These are phyloP conservation scores for Uloborus diversus DNA, from an alignment of 1,140 invertebrate species.

Conservation along the genomic window DNA sequence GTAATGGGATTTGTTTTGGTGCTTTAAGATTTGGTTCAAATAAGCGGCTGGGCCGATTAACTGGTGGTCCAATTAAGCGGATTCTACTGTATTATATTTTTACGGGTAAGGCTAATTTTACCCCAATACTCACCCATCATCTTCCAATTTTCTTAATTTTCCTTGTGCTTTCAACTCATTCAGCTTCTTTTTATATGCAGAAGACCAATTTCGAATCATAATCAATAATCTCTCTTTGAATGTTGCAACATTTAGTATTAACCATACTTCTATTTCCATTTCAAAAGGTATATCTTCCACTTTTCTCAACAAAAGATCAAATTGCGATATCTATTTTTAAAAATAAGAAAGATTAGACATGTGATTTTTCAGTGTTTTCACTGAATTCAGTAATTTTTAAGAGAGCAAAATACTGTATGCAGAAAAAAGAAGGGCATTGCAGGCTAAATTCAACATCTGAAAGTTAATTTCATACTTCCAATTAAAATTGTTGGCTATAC, in stretches of 20 bases:
- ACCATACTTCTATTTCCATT: conserved; percentile 30
- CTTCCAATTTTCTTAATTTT: conserved; percentile 29
- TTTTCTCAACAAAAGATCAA: conserved; percentile 33
- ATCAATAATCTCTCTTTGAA: conserved; percentile 31
- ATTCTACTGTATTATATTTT: too few relatives aligned
- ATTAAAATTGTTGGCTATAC: background rate
- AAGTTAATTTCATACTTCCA: background rate
- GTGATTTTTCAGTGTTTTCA: background rate
- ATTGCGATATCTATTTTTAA: conserved; percentile 22
- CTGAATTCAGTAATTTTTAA: background rate
- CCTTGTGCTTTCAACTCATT: conserved; percentile 24
- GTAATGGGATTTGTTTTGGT: too few relatives aligned
- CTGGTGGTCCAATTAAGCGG: too few relatives aligned
- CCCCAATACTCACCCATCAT: conserved; percentile 27
- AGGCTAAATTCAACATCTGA: background rate
- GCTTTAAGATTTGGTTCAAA: too few relatives aligned
- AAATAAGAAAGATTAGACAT: background rate
- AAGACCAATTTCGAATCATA: conserved; percentile 17
- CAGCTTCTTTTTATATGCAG: conserved; percentile 41
- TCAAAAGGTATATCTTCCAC: conserved; percentile 11
- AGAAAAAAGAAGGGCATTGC: background rate
- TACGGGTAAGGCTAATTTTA: too few relatives aligned
- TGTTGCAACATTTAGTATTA: conserved; percentile 22
- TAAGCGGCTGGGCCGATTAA: too few relatives aligned
- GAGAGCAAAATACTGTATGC: background rate